Base-by-base conservation (phyloP, 2,888 invertebrate species). In the Noctua janthe region DNA sequence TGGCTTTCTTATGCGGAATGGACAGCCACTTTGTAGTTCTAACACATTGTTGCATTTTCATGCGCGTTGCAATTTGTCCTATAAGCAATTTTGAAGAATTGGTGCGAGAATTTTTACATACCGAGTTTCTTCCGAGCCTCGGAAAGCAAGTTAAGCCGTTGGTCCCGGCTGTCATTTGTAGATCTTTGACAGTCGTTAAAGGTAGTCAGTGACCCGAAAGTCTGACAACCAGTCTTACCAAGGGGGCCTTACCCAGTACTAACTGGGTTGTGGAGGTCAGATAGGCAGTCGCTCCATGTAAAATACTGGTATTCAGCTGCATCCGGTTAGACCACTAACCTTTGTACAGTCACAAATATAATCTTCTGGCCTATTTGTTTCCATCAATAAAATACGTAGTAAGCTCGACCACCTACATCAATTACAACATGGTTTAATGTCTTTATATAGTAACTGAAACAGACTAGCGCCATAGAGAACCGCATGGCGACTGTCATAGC, bases 401-500 rank as follows among this genome's bases (percentile, higher is more conserved):
- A n/a, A 6, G 1, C 56, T 62, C 2, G 56, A 29, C 29, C 47
- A 56, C 59, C 43, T 64, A 59, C 17, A 59, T 80, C 62, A 73
- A 47, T 23, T 20, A 11, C 20, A 74, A 62, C 6, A 47, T 59
- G 70, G 43, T n/a, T 74, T 56, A 56, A 74, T 73, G 62, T 49
- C 78, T 86, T 62, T 78, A 49, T 64, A 85, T 74, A 86, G 84
- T 17, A 43, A 71, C 17, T 66, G 70, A 54, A 78, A 39, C 62
- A 20, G 0, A 62, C 70, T 39, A 80, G 8, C n/a, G 43, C 76
- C 67, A 72, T 86, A 82, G 83, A 82, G 10, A 74, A 79, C 64
- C 1, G 69, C 82, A 85, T 66, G 69, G 64, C 20, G 47, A 81
- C 76, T 13, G 71, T 43, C 43, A 35, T 47, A 69, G 47, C 85